These are phyloP conservation scores for Ridgeia piscesae DNA, from an alignment of 1,140 invertebrate genomes.

Conservation along the genomic window DNA sequence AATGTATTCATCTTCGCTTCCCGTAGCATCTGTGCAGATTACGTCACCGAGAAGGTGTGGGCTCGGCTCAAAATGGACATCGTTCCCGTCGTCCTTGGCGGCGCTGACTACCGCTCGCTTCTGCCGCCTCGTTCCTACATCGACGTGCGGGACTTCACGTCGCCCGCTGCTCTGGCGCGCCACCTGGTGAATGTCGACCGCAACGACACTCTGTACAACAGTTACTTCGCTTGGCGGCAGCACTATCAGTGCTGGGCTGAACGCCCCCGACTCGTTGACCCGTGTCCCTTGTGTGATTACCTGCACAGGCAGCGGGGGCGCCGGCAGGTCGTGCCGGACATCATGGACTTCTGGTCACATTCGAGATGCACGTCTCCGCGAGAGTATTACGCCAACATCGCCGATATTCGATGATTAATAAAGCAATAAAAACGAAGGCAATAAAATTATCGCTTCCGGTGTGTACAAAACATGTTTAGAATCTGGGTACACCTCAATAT, in stretches of 20 bases:
- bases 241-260: not conserved
- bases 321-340: not conserved
- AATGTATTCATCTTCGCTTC: not conserved
- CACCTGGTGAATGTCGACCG: slow-evolving; percentile 36
- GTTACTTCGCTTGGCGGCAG: slow-evolving; percentile 50
- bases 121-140: slow-evolving; percentile 57
- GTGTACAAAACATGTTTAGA: too few relatives aligned
- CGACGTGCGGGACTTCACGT: slow-evolving; percentile 42
- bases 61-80: slow-evolving; percentile 40
- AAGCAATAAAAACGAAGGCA: too few relatives aligned
- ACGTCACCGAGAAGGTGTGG: slow-evolving; percentile 56
- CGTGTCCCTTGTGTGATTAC: not conserved
- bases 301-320: not conserved
- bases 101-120: slow-evolving; percentile 46
- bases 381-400: not conserved
- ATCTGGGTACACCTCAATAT: too few relatives aligned
- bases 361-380: not conserved
- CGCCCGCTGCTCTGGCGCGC: slow-evolving; percentile 40
- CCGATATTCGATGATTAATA: too few relatives aligned
- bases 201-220: slow-evolving; percentile 43
- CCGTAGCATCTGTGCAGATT: slow-evolving; percentile 47
- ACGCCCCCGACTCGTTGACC: not conserved
- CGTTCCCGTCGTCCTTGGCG: slow-evolving; percentile 54
- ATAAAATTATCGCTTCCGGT: too few relatives aligned
- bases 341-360: not conserved